A percentile compares a stretch with the other conserved stretches of the same genome.
Evolutionary conservation across 2,113 vertebrate genomes (phyloP).

Genomic region (Pipra filicauda): DNA sequence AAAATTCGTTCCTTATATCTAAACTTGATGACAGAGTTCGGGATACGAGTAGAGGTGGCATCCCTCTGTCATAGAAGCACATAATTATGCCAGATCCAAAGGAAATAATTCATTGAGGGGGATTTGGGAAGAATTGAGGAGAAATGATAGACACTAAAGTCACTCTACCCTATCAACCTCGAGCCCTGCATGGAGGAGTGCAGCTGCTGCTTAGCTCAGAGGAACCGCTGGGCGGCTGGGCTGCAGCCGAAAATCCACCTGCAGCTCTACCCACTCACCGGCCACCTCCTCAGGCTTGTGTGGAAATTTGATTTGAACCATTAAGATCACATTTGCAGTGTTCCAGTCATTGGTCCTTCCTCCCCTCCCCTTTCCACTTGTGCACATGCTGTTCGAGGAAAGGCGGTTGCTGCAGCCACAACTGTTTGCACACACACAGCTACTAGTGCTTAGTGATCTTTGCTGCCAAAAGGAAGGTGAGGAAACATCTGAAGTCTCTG

Average conservation of each 20-base stretch:
- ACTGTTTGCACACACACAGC: background rate
- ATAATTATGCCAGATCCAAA: background rate
- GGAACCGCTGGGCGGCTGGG: background rate
- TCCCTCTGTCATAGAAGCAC: background rate
- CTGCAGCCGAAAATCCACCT: background rate
- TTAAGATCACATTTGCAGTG: background rate
- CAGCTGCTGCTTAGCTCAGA: background rate
- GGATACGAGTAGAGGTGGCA: background rate
- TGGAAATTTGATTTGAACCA: background rate
- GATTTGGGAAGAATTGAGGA: background rate
- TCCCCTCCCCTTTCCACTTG: background rate
- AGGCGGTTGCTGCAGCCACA: fast-evolving
- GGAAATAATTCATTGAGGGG: background rate
- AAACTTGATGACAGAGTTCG: background rate
- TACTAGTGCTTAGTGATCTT: background rate
- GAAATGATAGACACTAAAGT: background rate
- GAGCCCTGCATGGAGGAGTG: background rate
- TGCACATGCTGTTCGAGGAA: background rate
- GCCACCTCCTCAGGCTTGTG: background rate
- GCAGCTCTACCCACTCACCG: background rate
- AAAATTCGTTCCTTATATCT: background rate
- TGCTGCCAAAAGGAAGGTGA: background rate
- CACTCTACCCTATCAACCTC: background rate
- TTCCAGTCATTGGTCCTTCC: background rate
- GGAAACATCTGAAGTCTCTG: background rate